Base-by-base conservation (phyloP, 2,113 vertebrate genomes). In the Cryptotis parvus region DNA sequence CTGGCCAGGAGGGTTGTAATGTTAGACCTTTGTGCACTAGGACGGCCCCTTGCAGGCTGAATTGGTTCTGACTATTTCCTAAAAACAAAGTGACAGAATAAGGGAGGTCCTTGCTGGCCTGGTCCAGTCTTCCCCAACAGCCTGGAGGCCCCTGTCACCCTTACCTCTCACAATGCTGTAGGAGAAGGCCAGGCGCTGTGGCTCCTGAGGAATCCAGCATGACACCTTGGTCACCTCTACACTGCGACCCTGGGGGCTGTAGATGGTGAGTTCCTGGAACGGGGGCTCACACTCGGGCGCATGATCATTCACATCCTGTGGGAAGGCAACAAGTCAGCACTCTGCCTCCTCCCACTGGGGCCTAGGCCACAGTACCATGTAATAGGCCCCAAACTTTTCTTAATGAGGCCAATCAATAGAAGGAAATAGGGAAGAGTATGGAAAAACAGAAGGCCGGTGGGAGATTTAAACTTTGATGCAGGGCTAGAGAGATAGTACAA, bases 91-190 rank as follows among this genome's bases (percentile, higher is more conserved):
- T n/a, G 24, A 31, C 9, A 82, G 65, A 33, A 74, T 91, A 55
- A 92, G 58, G 16, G 58, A 16, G 18, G 33, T n/a, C 11, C 27
- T 9, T 41, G 41, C 78, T 55, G 45, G 33, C 68, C 39, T 35
- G 52, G 29, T 29, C 69, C 74, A 43, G 41, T 1, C 43, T 58
- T 87, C 43, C 10, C 45, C 18, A 41, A 58, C 58, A 72, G 20
- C 49, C 63, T n/a, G 6, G 18, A 15, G 31, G 12, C 4, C 15
- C 49, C 33, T n/a, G 8, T 6, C 22, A 41, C 72, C 61, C 96
- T 93, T 33, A 98, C 98, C 98, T 94, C 93, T 96, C 27, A 92
- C 18, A 0, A 98, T 97, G 78, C 27, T 65, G 11, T 98, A 98
- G 72, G 52, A 93, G 43, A 96, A 90, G 16, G 41, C 15, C 81